Base-by-base conservation (phyloP, 2,113 vertebrate species). In the Lamprotornis superbus region DNA sequence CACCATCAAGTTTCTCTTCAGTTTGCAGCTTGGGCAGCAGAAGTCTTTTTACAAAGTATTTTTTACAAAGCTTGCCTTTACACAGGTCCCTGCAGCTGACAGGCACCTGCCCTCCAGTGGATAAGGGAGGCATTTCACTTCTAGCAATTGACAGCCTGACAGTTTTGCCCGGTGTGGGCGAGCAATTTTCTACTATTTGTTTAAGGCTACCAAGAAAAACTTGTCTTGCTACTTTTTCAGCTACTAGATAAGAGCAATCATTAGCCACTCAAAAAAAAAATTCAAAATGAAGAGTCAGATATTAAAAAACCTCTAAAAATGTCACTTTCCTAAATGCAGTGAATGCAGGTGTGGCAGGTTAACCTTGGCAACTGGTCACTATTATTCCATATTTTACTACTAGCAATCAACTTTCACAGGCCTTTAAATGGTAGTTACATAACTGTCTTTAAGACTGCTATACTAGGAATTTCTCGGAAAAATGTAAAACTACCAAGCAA, bases 101-200 rank as follows among this genome's bases (percentile, higher is more conserved):
- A 89, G 69, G 57, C 55, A 70, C 71, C 94, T 94, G 95, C 97
- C 97, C 97, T 97, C 97, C 96, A 94, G 95, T 95, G 97, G 97
- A 80, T 84, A 89, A 93, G 2, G 23, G 35, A 93, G 76, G 86
- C 82, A 97, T 80, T 96, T 84, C 44, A 71, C 39, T 31, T 65
- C 63, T 69, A 31, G 35, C 59, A 89, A 70, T 2, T 76, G 18
- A 53, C 91, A 78, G 59, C 23, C 21, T 56, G 59, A 57, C 42
- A 37, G 7, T 59, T 47, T 65, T 49, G 20, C 6, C 31, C 5
- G 1, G 35, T 10, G 46, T 0, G 2, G 28, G 18, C 3, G 1
- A 65, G 37, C 44, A 85, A 73, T 63, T 44, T 65, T 28, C 11
- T 30, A 35, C 7, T 63, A 17, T 11, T 49, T 67, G 19, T 16